Base-by-base conservation (phyloP, 2,113 vertebrate genomes). In the Bos javanicus region DNA sequence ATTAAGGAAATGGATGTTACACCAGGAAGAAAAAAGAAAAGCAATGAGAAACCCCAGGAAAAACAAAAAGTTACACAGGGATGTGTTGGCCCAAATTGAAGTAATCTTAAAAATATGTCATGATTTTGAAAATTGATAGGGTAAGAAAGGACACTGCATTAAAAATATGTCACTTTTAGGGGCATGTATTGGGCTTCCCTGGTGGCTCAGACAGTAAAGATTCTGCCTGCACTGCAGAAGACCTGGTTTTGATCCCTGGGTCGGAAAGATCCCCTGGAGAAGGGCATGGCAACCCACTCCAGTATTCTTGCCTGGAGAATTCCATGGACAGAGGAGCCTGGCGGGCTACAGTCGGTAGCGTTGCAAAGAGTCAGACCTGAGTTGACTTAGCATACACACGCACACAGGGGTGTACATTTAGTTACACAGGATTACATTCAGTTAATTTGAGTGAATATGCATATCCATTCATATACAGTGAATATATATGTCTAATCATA, bases 331-430 rank as follows among this genome's bases (percentile, higher is more conserved):
- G 19, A 39, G 5, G n/a, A 39, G 19, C 67, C 67, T 71, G 67
- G n/a, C 0, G 0, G 19, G 67, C 19, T 71, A 6, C n/a, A 39
- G n/a, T 71, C n/a, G 0, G 2, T 23, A 71, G n/a, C 19, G 0
- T 3, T 21, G 11, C 10, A 71, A 71, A 71, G n/a, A 71, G 10
- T 71, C 0, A 0, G 19, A 39, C 67, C 67, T 23, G 10, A 71
- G 13, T 5, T 71, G 67, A 23, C 67, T 39, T 39, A 71, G 67
- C 36, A 39, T 21, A 39, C 67, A 13, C 67, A 71, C 2, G 5
- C n/a, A 39, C 39, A 30, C 23, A 76, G 71, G 23, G 39, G 71
- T 76, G 39, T 36, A 4, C 33, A 33, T 23, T 59, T 60, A 33
- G 5, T 52, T 21, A 39, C 3, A 25, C 6, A 52, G 46, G 46